Evolutionary conservation across 2,797 vertebrate genomes (phyloP), one percentile per base, ranked within the genome.

Genomic region (Acestrorhynchus altus): DNA sequence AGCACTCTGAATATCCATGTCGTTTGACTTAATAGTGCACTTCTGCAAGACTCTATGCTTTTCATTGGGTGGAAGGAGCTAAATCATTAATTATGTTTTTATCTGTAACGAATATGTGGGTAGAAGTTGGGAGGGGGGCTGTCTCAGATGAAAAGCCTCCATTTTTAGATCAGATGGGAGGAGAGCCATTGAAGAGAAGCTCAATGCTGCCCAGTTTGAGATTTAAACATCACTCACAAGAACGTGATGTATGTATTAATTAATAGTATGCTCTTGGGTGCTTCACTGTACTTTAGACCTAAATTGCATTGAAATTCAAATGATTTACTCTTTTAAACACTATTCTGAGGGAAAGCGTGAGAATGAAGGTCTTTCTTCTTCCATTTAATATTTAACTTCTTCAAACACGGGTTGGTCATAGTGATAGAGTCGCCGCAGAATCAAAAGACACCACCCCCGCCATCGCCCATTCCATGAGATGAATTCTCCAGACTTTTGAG

Each of bases 51-150:
- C 39, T 12, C 12, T 44, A 20, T 2, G 4, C 39, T 22, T 20
- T n/a, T 24, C 13, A 26, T 40, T 63, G 72, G 74, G 22, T 51
- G 11, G 42, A n/a, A 39, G 31, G 40, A 26, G 18, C 35, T 63
- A 31, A 80, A 71, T 66, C 72, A 80, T 71, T 65, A 42, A 72
- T 72, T 44, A 66, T 35, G 42, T 24, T 44, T 54, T 63, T 79
- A 42, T 79, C 44, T 74, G 64, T 70, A 31, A 39, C 69, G 72
- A 72, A 65, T 71, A 72, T 76, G 63, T 63, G 42, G 60, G 67
- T 71, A 64, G 49, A 64, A 13, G 56, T 64, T 12, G 65, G 44
- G 35, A 28, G 57, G 56, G 72, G 51, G 12, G 15, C 16, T 22
- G 64, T 15, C 22, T 42, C 18, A 35, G 59, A 16, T 79, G 31